These are phyloP conservation scores for Megastigmus dorsalis DNA, from an alignment of 2,888 invertebrate species.

Conservation along the genomic window DNA sequence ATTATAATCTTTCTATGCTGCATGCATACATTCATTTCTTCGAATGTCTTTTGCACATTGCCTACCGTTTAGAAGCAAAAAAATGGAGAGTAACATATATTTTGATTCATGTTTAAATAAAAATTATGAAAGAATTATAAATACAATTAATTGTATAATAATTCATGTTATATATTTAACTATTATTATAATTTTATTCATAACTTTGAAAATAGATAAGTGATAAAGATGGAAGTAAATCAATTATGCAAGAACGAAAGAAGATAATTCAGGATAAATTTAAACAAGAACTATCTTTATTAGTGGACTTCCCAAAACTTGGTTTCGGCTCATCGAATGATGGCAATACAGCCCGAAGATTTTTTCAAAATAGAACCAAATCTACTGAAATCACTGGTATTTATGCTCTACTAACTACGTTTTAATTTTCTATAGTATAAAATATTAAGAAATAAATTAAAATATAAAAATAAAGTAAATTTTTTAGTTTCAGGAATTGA, in stretches of 20 bases:
- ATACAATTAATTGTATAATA: too few relatives aligned
- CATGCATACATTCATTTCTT: not conserved
- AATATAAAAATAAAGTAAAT: too few relatives aligned
- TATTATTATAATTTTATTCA: too few relatives aligned
- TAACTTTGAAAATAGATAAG: too few relatives aligned
- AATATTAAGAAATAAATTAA: too few relatives aligned
- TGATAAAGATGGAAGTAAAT: constrained; percentile 10
- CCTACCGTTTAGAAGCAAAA: constrained; percentile 9
- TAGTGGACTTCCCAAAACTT: constrained; percentile 26
- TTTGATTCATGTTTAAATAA: too few relatives aligned
- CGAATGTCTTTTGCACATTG: not conserved
- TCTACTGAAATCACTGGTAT: not conserved
- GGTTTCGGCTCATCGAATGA: not conserved
- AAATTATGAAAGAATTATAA: too few relatives aligned
- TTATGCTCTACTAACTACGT: too few relatives aligned
- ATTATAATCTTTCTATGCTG: not conserved
- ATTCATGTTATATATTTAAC: too few relatives aligned
- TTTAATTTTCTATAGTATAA: too few relatives aligned
- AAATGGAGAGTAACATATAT: constrained; percentile 33
- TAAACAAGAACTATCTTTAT: not conserved
- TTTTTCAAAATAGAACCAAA: constrained; percentile 12
- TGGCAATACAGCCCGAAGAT: constrained; percentile 24
- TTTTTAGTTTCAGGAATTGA: too few relatives aligned
- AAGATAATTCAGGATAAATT: constrained; percentile 3
- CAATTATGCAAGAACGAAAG: not conserved